Conservation (phyloP, 1,140 invertebrate species). For the Formica selysi region DNA sequence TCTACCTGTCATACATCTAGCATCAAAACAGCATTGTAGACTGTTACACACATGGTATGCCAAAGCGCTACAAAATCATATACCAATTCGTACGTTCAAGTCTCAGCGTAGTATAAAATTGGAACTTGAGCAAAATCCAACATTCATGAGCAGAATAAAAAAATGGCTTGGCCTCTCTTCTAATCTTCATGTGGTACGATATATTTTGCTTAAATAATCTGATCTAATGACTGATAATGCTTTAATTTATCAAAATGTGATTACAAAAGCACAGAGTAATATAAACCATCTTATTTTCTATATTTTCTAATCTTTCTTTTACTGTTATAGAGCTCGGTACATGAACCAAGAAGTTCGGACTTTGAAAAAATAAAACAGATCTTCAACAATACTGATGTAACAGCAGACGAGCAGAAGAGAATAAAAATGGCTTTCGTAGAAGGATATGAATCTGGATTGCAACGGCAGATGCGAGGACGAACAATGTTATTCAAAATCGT, state of each 20-base stretch:
- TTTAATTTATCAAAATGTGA: not conserved
- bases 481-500: conserved; percentile 41
- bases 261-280: not conserved
- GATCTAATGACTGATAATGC: not conserved
- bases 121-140: conserved; percentile 90
- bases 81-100: conserved; percentile 90
- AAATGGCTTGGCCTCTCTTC: conserved; percentile 75
- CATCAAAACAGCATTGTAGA: conserved; percentile 69
- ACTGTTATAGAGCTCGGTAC: conserved; percentile 13
- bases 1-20: conserved; percentile 63
- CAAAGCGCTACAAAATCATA: conserved; percentile 64
- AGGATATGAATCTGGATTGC: conserved; percentile 92
- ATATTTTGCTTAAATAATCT: conserved; percentile 29
- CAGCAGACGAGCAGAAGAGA: conserved; percentile 89
- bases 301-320: conserved; percentile 18
- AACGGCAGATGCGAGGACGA: conserved; percentile 5
- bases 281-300: conserved; percentile 1
- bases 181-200: conserved; percentile 33
- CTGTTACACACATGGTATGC: conserved; percentile 71
- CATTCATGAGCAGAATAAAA: conserved; percentile 85
- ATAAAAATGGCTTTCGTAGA: conserved; percentile 96
- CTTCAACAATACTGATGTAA: conserved; percentile 79
- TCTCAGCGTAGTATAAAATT: conserved; percentile 90
- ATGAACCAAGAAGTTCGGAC: conserved; percentile 56
- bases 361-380: conserved; percentile 74